These are phyloP conservation scores for Nixonia krombeini DNA, from an alignment of 1,140 invertebrate genomes.

Conservation along the genomic window DNA sequence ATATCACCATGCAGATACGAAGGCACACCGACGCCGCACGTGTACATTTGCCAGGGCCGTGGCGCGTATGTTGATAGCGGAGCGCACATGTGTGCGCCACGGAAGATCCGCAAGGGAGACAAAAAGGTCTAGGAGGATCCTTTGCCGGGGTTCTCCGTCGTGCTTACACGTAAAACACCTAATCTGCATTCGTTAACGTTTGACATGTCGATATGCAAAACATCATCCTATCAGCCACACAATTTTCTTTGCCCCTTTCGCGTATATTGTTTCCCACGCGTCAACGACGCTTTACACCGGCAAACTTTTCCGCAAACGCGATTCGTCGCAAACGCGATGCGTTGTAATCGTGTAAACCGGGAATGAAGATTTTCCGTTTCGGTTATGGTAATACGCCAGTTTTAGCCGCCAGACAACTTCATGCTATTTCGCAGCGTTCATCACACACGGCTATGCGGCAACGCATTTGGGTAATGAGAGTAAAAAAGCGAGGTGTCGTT, in stretches of 20 bases:
- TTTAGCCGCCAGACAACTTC: too few species aligned
- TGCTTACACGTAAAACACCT: conserved; percentile 61
- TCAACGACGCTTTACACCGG: conserved; percentile 16
- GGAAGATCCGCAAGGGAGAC: conserved; percentile 45
- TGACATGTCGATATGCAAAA: conserved; percentile 57
- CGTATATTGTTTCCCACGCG: conserved; percentile 26
- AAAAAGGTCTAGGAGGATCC: conserved; percentile 55
- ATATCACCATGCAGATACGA: conserved; percentile 58
- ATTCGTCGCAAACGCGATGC: too few species aligned
- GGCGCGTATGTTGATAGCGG: conserved; percentile 35
- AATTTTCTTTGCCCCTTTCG: conserved; percentile 41
- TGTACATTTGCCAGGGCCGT: conserved; percentile 32
- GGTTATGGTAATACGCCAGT: too few species aligned
- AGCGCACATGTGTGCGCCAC: conserved; percentile 19
- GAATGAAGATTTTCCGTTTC: too few species aligned
- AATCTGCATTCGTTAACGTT: conserved; percentile 66
- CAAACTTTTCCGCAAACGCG: too few species aligned
- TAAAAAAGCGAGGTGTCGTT: too few species aligned
- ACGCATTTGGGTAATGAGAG: too few species aligned
- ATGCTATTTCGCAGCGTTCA: too few species aligned
- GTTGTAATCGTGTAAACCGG: too few species aligned
- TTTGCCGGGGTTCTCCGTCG: conserved; percentile 48
- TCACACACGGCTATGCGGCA: too few species aligned
- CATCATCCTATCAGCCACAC: conserved; percentile 38
- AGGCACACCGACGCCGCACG: conserved; percentile 19